phyloP scores from a whole-genome alignment of 2,113 vertebrate genomes.

The Euleptes europaea region DNA sequence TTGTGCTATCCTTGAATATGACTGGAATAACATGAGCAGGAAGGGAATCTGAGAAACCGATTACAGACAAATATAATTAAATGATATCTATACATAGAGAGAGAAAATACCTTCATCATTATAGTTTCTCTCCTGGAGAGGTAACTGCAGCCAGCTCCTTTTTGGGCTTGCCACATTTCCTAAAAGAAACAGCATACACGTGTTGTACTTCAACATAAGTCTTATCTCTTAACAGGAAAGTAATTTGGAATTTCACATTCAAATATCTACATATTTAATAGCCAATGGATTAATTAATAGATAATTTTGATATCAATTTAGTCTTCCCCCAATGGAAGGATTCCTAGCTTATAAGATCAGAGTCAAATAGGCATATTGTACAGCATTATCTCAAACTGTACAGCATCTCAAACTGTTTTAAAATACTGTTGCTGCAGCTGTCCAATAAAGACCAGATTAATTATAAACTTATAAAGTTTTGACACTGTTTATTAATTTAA shows the following conservation, averaged over 20 bases:
- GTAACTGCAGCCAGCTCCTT: conserved; percentile 62
- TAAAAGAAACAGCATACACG: conserved; percentile 45
- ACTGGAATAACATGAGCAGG: too few species aligned
- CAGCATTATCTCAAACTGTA: background rate
- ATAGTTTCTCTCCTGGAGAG: conserved; percentile 62
- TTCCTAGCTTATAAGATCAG: background rate
- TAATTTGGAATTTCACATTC: background rate
- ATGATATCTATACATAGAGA: background rate
- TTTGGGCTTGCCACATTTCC: conserved; percentile 68
- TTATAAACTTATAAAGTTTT: too few species aligned
- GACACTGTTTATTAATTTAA: too few species aligned
- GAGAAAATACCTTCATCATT: conserved; percentile 75
- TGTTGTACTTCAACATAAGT: background rate
- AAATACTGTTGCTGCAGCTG: background rate
- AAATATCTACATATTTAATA: background rate
- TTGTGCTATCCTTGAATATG: background rate
- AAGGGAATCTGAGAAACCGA: too few species aligned
- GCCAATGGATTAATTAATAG: background rate
- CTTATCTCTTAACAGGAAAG: background rate
- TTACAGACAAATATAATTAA: too few species aligned
- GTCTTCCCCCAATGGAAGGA: background rate
- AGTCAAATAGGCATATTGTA: conserved; percentile 14
- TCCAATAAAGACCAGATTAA: background rate
- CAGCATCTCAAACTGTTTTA: too few species aligned
- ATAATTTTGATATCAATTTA: background rate